Base-by-base conservation (phyloP, 1,140 invertebrate species). In the Cotesia typhae region DNA sequence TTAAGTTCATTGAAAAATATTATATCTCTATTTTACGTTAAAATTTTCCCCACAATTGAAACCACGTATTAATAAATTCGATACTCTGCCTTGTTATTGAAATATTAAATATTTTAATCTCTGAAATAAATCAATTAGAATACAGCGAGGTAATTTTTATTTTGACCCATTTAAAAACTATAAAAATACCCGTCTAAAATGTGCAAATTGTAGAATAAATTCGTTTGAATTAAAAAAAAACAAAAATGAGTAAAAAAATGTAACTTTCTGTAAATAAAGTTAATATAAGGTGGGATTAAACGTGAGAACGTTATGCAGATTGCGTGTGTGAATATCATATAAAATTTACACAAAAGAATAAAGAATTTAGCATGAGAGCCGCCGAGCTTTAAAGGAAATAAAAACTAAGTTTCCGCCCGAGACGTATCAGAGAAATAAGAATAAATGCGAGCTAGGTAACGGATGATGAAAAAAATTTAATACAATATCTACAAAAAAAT, bases 231-330 rank as follows among this genome's bases (percentile, higher is more conserved):
- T 4, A 57, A 55, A 55, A 55, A 55, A 55, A 14, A n/a, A 57
- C 1, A 12, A 17, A 6, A 57, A 6, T 35, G 7, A 9, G 2
- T 47, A 47, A 47, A 47, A 47, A 47, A 47, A 47, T 47, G 5
- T 47, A 47, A 10, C 41, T 47, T 47, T 47, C 28, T 28, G 28
- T 47, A 10, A 20, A 57, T 12, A 57, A n/a, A 57, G 53, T 20
- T 57, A 57, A 17, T 57, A 14, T 57, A 57, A 17, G 10, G 37
- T 53, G 5, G 52, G 35, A 41, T 69, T 60, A 41, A 60, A 60
- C 53, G 35, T 41, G 55, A 60, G 38, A 70, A 64, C 70, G 70
- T 71, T 71, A 71, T 71, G 70, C 61, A 71, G 51, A 71, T 71
- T 65, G 35, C 61, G 20, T 71, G 70, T 38, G 61, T 65, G 61